Evolutionary conservation across 1,140 invertebrate genomes (phyloP).

Genomic region (Brachionus calyciflorus): DNA sequence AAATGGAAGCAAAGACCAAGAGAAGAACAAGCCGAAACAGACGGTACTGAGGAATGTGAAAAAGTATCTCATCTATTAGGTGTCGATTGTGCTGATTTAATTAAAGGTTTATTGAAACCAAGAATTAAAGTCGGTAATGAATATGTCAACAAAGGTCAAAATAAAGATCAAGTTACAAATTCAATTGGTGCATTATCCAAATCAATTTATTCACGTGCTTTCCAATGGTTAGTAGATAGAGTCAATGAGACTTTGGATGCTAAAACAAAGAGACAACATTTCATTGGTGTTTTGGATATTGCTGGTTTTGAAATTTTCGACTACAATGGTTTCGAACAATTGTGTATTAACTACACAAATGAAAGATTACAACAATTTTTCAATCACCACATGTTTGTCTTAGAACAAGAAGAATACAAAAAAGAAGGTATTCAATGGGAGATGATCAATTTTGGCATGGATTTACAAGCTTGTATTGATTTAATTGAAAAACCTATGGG

Average conservation of each 20-base stretch:
- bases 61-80: slow-evolving; percentile 82
- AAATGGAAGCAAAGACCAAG: slow-evolving; percentile 99
- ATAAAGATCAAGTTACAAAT: slow-evolving; percentile 86
- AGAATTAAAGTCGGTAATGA: slow-evolving; percentile 73
- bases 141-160: slow-evolving; percentile 96
- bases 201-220: slow-evolving; percentile 92
- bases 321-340: slow-evolving; percentile 97
- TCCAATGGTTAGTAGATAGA: slow-evolving; percentile 94
- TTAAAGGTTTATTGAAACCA: slow-evolving; percentile 65
- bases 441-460: slow-evolving; percentile 99
- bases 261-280: slow-evolving; percentile 93
- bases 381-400: slow-evolving; percentile 99
- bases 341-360: slow-evolving; percentile 99
- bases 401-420: slow-evolving; percentile 99
- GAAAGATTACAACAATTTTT: slow-evolving; percentile 99
- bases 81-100: slow-evolving; percentile 64
- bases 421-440: slow-evolving; percentile 96
- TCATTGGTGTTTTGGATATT: slow-evolving; percentile 99
- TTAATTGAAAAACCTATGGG: slow-evolving; percentile 99
- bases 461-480: slow-evolving; percentile 95
- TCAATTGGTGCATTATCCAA: slow-evolving; percentile 94
- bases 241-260: slow-evolving; percentile 98
- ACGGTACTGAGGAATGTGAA: slow-evolving; percentile 91
- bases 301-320: slow-evolving; percentile 99
- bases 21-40: slow-evolving; percentile 97